These are phyloP conservation scores for Tuta absoluta DNA, from an alignment of 2,888 invertebrate genomes.

Conservation along the genomic window DNA sequence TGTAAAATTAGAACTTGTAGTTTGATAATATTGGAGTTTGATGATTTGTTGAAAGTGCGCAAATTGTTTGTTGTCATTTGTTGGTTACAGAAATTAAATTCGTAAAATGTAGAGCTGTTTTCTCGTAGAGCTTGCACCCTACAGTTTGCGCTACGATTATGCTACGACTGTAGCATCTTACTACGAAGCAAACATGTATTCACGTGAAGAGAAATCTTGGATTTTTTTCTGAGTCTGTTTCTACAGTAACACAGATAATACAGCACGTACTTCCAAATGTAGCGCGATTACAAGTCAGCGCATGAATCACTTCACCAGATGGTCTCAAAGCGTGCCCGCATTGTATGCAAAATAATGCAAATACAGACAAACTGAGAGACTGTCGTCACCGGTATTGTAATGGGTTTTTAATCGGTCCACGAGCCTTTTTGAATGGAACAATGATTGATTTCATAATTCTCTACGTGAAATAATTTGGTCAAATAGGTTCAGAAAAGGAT, in stretches of 20 bases:
- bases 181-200: background rate
- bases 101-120: background rate
- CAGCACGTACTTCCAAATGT: slow-evolving; percentile 39
- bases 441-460: background rate
- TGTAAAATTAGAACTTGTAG: no score
- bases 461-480: background rate
- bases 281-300: slow-evolving; percentile 41
- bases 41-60: no score
- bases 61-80: no score
- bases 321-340: slow-evolving; percentile 48
- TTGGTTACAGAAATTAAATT: background rate
- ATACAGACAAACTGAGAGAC: slow-evolving; percentile 48
- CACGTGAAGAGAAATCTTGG: background rate
- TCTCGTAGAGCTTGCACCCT: no score
- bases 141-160: background rate
- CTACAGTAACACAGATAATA: background rate
- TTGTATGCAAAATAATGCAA: slow-evolving; percentile 57
- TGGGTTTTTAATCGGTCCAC: slow-evolving; percentile 56
- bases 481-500: no score
- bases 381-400: slow-evolving; percentile 47
- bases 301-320: slow-evolving; percentile 49
- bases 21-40: no score
- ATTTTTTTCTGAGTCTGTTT: background rate
- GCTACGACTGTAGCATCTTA: background rate
- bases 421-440: slow-evolving; percentile 31